Conservation (phyloP, 2,888 invertebrate genomes). For the Diarsia rubi region DNA sequence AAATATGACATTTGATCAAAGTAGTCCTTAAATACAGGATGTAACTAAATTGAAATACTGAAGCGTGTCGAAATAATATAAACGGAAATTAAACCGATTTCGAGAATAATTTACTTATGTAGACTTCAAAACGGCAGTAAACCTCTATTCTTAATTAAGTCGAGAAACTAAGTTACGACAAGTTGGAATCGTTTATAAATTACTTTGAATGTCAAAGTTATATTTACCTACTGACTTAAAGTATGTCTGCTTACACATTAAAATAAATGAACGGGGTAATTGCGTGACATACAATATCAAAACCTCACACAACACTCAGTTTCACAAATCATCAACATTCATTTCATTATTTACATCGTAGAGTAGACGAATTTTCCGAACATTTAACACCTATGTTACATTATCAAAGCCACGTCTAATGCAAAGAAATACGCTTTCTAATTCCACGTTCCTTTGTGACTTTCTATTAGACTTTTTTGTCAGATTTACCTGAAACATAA, state of each 20-base stretch:
- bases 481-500: slow-evolving; percentile 74
- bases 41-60: slow-evolving; percentile 28
- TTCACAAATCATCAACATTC: neutral
- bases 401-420: neutral
- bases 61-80: slow-evolving; percentile 40
- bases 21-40: slow-evolving; percentile 36
- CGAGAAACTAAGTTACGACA: neutral
- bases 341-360: neutral
- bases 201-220: slow-evolving; percentile 10
- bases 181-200: slow-evolving; percentile 21
- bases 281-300: neutral
- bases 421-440: slow-evolving; percentile 42
- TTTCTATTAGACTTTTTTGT: slow-evolving; percentile 57
- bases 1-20: slow-evolving; percentile 37
- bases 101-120: slow-evolving; percentile 39
- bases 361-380: neutral
- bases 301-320: neutral
- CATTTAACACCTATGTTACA: neutral
- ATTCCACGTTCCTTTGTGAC: slow-evolving; percentile 52
- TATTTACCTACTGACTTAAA: neutral
- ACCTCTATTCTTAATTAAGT: slow-evolving; percentile 43
- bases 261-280: neutral
- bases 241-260: neutral
- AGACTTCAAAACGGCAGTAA: slow-evolving; percentile 10
- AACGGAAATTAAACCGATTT: slow-evolving; percentile 54